Percentiles rank a stretch among this genome's conserved stretches.
phyloP scores from a whole-genome alignment of 2,888 invertebrate genomes.

The Pristionchus fissidentatus region DNA sequence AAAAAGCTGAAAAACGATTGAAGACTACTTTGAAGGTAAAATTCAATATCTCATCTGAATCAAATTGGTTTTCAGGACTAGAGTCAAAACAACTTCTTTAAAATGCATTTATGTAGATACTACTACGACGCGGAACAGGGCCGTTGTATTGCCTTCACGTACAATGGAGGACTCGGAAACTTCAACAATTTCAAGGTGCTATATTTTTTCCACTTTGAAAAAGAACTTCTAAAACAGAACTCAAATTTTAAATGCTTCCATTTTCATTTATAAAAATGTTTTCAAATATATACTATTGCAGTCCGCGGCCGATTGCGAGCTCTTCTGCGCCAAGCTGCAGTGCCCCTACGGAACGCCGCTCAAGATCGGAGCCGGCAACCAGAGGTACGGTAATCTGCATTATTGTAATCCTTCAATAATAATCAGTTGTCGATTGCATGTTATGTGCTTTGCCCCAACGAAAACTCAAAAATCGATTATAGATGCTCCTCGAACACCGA shows the following conservation, averaged over 20 bases:
- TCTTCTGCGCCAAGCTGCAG: conserved; percentile 74
- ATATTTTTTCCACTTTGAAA: neutral
- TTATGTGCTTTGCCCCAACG: neutral
- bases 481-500: conserved; percentile 70
- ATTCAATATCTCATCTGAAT: too few relatives aligned
- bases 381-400: conserved; percentile 44
- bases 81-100: too few relatives aligned
- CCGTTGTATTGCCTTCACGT: conserved; percentile 73
- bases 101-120: too few relatives aligned
- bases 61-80: conserved; percentile 8
- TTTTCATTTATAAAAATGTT: neutral
- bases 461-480: neutral
- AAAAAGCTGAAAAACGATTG: neutral
- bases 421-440: neutral
- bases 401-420: neutral
- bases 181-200: conserved; percentile 72
- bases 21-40: neutral
- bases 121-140: conserved; percentile 74
- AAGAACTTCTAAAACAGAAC: neutral
- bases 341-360: conserved; percentile 71
- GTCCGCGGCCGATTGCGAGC: conserved; percentile 72
- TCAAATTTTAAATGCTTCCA: neutral
- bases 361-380: conserved; percentile 72
- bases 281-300: conserved; percentile 3
- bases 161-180: conserved; percentile 74